Percentiles rank a stretch among this genome's conserved stretches.
phyloP scores from a whole-genome alignment of 1,140 invertebrate species.

The Diachasmimorpha longicaudata region DNA sequence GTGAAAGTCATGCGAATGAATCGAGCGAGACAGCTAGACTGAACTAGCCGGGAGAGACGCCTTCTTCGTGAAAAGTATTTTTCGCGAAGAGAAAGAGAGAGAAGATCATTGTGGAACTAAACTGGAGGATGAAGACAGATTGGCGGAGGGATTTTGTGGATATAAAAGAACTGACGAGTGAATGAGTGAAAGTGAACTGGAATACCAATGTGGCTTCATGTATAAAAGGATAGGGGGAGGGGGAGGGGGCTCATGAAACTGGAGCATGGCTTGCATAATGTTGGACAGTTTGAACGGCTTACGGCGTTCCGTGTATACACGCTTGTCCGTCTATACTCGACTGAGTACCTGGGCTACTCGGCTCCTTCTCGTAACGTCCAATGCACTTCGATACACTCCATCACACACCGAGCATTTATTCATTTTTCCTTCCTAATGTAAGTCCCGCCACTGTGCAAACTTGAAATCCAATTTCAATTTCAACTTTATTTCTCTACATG shows the following conservation, averaged over 20 bases:
- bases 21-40: slow-evolving; percentile 1
- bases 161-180: slow-evolving; percentile 41
- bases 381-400: no score
- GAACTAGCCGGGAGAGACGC: not conserved
- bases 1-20: slow-evolving; percentile 44
- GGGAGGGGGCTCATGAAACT: slow-evolving; percentile 40
- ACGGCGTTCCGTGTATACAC: not conserved
- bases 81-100: slow-evolving; percentile 17
- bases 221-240: not conserved
- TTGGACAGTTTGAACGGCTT: slow-evolving; percentile 44
- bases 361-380: no score
- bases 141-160: not conserved
- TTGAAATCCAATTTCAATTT: no score
- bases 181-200: slow-evolving; percentile 56
- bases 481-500: no score
- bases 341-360: not conserved
- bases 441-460: no score
- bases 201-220: slow-evolving; percentile 42
- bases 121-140: not conserved
- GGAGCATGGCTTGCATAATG: slow-evolving; percentile 54
- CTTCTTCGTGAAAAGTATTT: not conserved
- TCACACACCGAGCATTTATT: no score
- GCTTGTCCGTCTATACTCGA: not conserved
- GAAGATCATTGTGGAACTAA: slow-evolving; percentile 10
- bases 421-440: no score